Percentiles rank a stretch among this genome's conserved stretches.
phyloP scores from a whole-genome alignment of 2,113 vertebrate species.

The Melanostigma gelatinosum region DNA sequence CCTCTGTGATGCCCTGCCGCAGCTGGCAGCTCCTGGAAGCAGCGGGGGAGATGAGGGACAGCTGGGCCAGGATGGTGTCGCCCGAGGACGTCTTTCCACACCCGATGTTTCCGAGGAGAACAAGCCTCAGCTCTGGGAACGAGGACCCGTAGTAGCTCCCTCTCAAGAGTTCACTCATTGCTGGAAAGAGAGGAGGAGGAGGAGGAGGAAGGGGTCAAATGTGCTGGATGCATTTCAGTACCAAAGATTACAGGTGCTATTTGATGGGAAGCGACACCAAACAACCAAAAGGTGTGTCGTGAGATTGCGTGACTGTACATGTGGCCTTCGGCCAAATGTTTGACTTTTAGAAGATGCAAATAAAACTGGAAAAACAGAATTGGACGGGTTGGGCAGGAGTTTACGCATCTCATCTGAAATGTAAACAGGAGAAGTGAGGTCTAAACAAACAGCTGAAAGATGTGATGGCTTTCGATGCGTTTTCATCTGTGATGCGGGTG shows the following conservation, averaged over 20 bases:
- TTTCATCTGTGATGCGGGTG: background rate
- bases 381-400: background rate
- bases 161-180: conserved; percentile 57
- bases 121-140: conserved; percentile 63
- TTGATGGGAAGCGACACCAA: background rate
- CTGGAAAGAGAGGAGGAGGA: conserved; percentile 39
- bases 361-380: background rate
- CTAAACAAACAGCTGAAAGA: background rate
- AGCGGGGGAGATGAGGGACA: background rate
- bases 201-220: background rate
- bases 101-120: conserved; percentile 82
- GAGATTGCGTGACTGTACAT: background rate
- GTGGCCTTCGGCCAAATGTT: background rate
- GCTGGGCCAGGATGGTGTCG: conserved; percentile 78
- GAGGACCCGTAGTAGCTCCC: conserved; percentile 6
- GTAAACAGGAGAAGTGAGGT: background rate
- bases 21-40: conserved; percentile 63
- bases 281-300: background rate
- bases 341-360: background rate
- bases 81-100: conserved; percentile 82
- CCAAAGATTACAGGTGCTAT: background rate
- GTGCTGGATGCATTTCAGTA: background rate
- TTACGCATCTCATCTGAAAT: background rate
- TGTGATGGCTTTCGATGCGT: background rate
- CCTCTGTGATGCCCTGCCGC: conserved; percentile 62